phyloP scores from a whole-genome alignment of 2,888 invertebrate genomes.

The Rotaria socialis region DNA sequence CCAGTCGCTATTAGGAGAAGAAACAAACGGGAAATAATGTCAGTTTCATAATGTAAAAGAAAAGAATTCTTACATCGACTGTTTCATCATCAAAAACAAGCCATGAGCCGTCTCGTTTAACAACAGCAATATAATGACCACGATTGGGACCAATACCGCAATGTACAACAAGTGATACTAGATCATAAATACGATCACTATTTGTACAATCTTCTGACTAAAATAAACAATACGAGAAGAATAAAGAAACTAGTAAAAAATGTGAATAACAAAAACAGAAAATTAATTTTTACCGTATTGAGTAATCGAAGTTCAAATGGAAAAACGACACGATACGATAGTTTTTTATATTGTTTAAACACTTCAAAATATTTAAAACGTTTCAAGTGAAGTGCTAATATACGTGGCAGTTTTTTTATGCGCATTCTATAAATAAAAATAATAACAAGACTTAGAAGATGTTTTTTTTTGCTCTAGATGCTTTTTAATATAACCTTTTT shows the following conservation, averaged over 20 bases:
- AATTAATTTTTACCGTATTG: conserved; percentile 73
- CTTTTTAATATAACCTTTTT: conserved; percentile 59
- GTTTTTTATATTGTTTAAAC: conserved; percentile 94
- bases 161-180: conserved; percentile 98
- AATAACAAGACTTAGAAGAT: conserved; percentile 62
- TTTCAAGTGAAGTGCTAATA: conserved; percentile 92
- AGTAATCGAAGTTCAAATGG: conserved; percentile 92
- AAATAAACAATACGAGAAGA: background rate
- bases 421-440: conserved; percentile 71
- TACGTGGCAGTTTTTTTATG: conserved; percentile 93
- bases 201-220: conserved; percentile 97
- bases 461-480: conserved; percentile 3
- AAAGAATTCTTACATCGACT: conserved; percentile 79
- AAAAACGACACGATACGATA: conserved; percentile 97
- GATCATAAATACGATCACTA: conserved; percentile 92
- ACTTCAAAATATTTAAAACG: conserved; percentile 89
- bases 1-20: background rate
- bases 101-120: conserved; percentile 99
- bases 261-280: too few species aligned
- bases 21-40: background rate
- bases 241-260: too few species aligned
- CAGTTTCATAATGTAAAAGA: conserved; percentile 26
- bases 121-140: conserved; percentile 98
- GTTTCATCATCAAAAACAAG: conserved; percentile 98
- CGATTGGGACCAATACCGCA: conserved; percentile 98